Percentiles rank a stretch among this genome's conserved stretches.
These are phyloP conservation scores for Phyllostomus hastatus DNA, from an alignment of 2,113 vertebrate species.

Conservation along the genomic window DNA sequence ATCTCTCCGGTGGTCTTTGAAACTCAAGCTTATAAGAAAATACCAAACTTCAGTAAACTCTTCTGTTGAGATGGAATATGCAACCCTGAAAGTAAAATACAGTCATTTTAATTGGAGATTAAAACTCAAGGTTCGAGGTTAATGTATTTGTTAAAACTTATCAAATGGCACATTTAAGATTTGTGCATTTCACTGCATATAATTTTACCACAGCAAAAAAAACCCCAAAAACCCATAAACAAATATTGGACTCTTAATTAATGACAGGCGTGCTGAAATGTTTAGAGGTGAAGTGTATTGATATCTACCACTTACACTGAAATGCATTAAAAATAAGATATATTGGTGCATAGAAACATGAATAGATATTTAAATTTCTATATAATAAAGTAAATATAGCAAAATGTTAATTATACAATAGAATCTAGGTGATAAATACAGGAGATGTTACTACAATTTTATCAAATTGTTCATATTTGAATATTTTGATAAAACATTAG, in stretches of 20 bases:
- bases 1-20: not conserved
- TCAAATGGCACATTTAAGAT: not conserved
- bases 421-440: not conserved
- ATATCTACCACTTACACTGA: not conserved
- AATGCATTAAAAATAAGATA: not conserved
- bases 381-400: not conserved
- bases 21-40: constrained; percentile 23
- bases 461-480: not conserved
- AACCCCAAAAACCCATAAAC: not conserved
- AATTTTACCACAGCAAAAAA: not conserved
- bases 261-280: not conserved
- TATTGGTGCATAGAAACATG: not conserved
- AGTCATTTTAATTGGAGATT: not conserved
- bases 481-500: not conserved
- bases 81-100: not conserved
- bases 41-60: not conserved
- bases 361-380: not conserved
- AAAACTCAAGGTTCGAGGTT: not conserved
- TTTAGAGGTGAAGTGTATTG: not conserved
- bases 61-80: not conserved
- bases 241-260: not conserved
- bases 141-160: not conserved
- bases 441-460: not conserved
- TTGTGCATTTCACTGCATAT: not conserved
- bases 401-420: not conserved